These are phyloP conservation scores for Sinocyclocheilus anshuiensis DNA, from an alignment of 2,113 vertebrate genomes.

Conservation along the genomic window DNA sequence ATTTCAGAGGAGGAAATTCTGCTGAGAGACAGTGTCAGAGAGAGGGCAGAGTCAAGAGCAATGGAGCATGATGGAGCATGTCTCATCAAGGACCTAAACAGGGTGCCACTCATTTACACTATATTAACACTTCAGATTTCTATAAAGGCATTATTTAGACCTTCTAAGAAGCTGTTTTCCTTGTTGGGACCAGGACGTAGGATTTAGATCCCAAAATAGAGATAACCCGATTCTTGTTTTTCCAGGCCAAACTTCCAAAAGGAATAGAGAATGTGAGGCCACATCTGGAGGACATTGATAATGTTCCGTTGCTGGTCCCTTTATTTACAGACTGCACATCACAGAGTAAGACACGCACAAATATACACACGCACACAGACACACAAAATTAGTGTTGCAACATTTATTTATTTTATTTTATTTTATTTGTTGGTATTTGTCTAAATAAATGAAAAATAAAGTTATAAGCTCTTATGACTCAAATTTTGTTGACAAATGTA, in stretches of 20 bases:
- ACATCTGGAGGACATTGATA: constrained; percentile 59
- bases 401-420: neutral
- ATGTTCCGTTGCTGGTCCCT: constrained; percentile 55
- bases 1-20: constrained; percentile 30
- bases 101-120: constrained; percentile 39
- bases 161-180: neutral
- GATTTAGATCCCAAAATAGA: neutral
- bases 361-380: no score
- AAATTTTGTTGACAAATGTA: no score
- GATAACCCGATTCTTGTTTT: constrained; percentile 5
- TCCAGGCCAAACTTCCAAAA: constrained; percentile 61
- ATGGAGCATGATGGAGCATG: constrained; percentile 49
- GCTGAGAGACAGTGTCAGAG: constrained; percentile 27
- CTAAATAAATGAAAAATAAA: no score
- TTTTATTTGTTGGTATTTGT: neutral
- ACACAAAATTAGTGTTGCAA: neutral
- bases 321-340: constrained; percentile 58
- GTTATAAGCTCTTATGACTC: no score
- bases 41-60: constrained; percentile 29
- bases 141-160: neutral
- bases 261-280: constrained; percentile 55
- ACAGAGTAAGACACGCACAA: constrained; percentile 46
- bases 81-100: constrained; percentile 57
- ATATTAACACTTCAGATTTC: constrained; percentile 11
- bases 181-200: neutral